phyloP scores from a whole-genome alignment of 2,113 vertebrate genomes.

The Oncorhynchus nerka region DNA sequence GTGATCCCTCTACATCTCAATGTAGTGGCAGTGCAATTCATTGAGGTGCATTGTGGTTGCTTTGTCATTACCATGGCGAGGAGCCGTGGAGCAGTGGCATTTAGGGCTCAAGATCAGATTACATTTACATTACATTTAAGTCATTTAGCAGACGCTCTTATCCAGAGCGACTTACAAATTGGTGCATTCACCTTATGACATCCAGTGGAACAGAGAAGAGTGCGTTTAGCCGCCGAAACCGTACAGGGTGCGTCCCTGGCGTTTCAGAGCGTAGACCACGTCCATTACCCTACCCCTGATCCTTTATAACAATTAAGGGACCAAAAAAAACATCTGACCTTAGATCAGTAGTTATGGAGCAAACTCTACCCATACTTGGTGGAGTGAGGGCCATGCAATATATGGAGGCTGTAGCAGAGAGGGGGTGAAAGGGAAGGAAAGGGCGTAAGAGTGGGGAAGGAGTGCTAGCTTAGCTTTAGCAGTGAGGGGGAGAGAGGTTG shows the following conservation, averaged over 20 bases:
- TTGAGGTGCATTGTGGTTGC: slow-evolving; percentile 51
- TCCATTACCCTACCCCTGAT: slow-evolving; percentile 38
- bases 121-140: too few relatives aligned
- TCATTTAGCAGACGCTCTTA: too few relatives aligned
- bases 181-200: too few relatives aligned
- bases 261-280: too few relatives aligned
- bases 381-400: background rate
- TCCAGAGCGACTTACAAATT: too few relatives aligned
- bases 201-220: too few relatives aligned
- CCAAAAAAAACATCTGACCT: slow-evolving; percentile 43
- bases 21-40: background rate
- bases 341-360: slow-evolving; percentile 20
- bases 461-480: slow-evolving; percentile 40
- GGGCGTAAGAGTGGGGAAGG: slow-evolving; percentile 21
- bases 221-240: too few relatives aligned
- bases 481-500: slow-evolving; percentile 19
- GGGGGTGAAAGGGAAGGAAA: slow-evolving; percentile 11
- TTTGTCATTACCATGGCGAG: slow-evolving; percentile 65
- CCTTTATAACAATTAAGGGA: slow-evolving; percentile 42
- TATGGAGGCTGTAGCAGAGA: too few relatives aligned
- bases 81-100: slow-evolving; percentile 12
- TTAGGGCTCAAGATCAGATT: slow-evolving; percentile 31
- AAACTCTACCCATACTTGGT: slow-evolving; percentile 21
- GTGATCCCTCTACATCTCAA: background rate
- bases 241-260: too few relatives aligned